These are phyloP conservation scores for Takifugu rubripes DNA, from an alignment of 2,797 vertebrate species.

Conservation along the genomic window DNA sequence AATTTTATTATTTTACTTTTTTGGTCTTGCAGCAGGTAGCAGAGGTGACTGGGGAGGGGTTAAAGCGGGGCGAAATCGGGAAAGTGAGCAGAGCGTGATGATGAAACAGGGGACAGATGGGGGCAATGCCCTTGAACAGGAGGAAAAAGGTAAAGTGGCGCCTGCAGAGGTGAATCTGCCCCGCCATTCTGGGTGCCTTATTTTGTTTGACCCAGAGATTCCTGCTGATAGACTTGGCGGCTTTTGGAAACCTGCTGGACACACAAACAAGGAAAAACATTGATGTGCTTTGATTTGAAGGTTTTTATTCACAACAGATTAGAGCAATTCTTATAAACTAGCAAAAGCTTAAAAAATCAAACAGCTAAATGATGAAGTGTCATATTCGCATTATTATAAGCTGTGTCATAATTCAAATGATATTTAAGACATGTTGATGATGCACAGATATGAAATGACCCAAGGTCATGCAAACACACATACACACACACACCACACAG, in stretches of 20 bases:
- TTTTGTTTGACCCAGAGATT: conserved; percentile 78
- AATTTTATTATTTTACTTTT: not conserved
- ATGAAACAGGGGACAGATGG: conserved; percentile 43
- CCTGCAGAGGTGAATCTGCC: conserved; percentile 67
- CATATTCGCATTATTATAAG: conserved; percentile 1
- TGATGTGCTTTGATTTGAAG: not conserved
- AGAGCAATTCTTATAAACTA: not conserved
- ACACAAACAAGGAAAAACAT: conserved; percentile 22
- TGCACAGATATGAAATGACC: conserved; percentile 16
- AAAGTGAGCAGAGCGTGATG: conserved; percentile 23
- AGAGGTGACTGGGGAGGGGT: not conserved
- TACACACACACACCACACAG: not conserved
- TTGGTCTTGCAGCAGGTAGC: conserved; percentile 14
- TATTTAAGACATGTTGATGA: conserved; percentile 11
- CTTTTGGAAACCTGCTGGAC: conserved; percentile 9
- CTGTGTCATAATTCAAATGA: conserved; percentile 23
- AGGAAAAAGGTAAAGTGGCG: conserved; percentile 57
- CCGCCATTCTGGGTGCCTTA: conserved; percentile 70
- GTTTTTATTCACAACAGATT: not conserved
- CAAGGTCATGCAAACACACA: not conserved
- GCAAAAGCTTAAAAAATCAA: not conserved
- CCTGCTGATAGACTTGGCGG: conserved; percentile 60
- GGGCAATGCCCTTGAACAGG: conserved; percentile 60
- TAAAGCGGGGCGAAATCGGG: not conserved
- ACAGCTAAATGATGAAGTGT: not conserved